Evolutionary conservation across 2,888 invertebrate species (phyloP).

Genomic region (Dryadula phaetusa): DNA sequence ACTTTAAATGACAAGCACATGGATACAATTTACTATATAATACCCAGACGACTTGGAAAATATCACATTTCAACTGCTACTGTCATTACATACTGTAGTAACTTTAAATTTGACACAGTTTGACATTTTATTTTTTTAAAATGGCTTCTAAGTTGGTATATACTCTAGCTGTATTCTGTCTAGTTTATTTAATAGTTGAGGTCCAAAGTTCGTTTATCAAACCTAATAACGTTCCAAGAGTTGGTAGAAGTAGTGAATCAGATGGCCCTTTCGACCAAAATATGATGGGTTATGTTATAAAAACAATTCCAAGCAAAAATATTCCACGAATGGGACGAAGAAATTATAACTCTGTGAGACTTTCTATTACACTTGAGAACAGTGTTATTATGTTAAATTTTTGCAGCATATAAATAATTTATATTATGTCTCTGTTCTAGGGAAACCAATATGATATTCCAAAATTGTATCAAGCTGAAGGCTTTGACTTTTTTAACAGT

Average conservation of each 20-base stretch:
- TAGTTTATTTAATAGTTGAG: conserved; percentile 60
- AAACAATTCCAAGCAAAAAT: conserved; percentile 72
- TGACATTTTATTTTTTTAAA: conserved; percentile 50
- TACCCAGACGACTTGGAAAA: conserved; percentile 22
- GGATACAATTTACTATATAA: conserved; percentile 63
- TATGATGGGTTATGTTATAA: conserved; percentile 76
- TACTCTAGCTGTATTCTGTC: conserved; percentile 61
- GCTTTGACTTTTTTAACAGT: conserved; percentile 60
- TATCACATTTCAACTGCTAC: conserved; percentile 49
- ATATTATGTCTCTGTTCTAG: conserved; percentile 55
- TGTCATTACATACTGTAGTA: conserved; percentile 28
- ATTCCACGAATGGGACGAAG: conserved; percentile 79
- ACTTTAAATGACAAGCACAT: conserved; percentile 65
- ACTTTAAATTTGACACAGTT: conserved; percentile 39
- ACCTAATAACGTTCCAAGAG: conserved; percentile 75
- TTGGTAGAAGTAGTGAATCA: conserved; percentile 76
- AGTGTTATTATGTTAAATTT: neutral
- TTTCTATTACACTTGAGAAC: neutral
- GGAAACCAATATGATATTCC: conserved; percentile 76
- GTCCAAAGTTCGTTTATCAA: conserved; percentile 73
- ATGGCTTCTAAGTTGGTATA: conserved; percentile 63
- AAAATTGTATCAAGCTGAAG: conserved; percentile 66
- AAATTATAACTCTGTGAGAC: conserved; percentile 75
- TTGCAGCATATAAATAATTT: neutral
- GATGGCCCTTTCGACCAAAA: conserved; percentile 66